These are phyloP conservation scores for Mycetomoellerius zeteki DNA, from an alignment of 1,140 invertebrate species.

Conservation along the genomic window DNA sequence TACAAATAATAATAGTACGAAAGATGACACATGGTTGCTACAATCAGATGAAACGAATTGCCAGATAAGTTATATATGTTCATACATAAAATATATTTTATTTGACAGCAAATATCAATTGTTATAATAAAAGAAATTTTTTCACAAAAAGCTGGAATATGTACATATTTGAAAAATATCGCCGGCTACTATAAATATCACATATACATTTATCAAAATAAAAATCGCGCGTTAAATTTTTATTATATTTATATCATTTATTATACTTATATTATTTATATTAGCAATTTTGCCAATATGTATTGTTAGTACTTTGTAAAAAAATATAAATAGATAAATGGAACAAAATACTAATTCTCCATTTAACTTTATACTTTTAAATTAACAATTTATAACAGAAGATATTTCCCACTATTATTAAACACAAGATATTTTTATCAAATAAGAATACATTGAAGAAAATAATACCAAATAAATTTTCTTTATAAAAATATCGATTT, in stretches of 20 bases:
- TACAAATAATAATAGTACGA: background rate
- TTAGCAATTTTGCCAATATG: background rate
- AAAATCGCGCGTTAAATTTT: background rate
- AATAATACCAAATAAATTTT: background rate
- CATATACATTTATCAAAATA: background rate
- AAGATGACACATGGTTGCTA: background rate
- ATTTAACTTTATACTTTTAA: background rate
- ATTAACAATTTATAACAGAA: background rate
- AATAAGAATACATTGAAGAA: background rate
- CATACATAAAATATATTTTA: constrained; percentile 6
- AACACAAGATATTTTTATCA: background rate
- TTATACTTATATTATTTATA: constrained; percentile 1
- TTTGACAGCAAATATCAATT: constrained; percentile 15
- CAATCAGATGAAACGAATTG: constrained; percentile 5
- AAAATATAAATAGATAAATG: background rate
- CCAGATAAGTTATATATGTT: constrained; percentile 11
- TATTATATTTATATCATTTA: background rate
- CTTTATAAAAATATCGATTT: background rate
- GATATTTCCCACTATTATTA: background rate
- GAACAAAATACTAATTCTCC: background rate
- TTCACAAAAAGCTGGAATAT: background rate
- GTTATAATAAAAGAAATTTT: background rate
- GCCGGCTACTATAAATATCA: background rate
- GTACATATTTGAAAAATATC: background rate
- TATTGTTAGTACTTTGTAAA: background rate